Evolutionary conservation across 92 coral and sea anemone species (phyloP), one percentile per base, ranked within the genome.

Genomic region (Zoanthus sansibaricus): DNA sequence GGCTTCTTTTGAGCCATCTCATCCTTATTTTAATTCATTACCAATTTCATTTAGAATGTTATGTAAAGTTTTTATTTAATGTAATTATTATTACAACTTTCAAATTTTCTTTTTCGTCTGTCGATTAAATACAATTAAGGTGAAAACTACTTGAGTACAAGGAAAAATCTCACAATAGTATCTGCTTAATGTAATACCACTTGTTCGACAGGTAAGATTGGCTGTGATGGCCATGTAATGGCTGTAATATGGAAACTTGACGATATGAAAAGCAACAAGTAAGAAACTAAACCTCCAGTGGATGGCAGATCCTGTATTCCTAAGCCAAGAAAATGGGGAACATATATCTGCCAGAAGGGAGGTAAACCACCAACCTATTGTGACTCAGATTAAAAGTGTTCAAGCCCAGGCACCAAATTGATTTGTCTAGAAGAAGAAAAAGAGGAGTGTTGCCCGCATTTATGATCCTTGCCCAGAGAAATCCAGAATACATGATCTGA

Each of bases 241-340:
- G 91, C 92, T 58, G 87, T 90, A 13, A 87, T 89, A 61, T 92
- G 91, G 93, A 92, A 89, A 59, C 75, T 90, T 68, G 90, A 90
- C 72, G 91, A 92, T 33, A 92, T 92, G 91, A 75, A 93, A 69
- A 86, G 95, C 61, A 92, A 92, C 86, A 83, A 87, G 20, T 20
- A 17, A 61, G 33, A 82, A 15, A 17, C 48, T 7, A 88, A 66
- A 9, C 45, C 37, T 14, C 8, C 55, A 20, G 14, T 84, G 5
- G 91, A 82, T 85, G 84, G 80, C 49, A 88, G 93, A 17, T 58
- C 92, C 61, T 92, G 95, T 55, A 90, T 89, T 73, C 90, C 92
- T 33, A 93, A 91, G 78, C 96, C 96, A 16, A 90, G 92, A 79
- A 93, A 93, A 78, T 85, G 95, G 92, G 93, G 95, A 56, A 87